phyloP scores from a whole-genome alignment of 2,113 vertebrate genomes.

The Petrocephalus zakoni region DNA sequence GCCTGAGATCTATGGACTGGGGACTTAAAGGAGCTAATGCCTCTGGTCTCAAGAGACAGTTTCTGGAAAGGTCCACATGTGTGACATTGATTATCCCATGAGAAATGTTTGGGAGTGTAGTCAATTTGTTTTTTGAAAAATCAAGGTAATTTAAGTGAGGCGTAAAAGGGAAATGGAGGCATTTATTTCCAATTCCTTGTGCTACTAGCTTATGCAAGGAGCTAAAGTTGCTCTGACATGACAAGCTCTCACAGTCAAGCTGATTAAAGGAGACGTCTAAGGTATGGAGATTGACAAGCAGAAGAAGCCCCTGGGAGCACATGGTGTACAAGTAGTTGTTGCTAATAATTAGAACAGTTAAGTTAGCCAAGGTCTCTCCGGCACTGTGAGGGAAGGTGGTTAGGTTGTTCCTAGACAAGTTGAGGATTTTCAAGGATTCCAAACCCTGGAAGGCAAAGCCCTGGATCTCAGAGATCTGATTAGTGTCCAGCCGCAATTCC shows the following conservation, averaged over 20 bases:
- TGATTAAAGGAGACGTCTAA: slow-evolving; percentile 23
- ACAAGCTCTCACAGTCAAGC: neutral
- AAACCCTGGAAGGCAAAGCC: slow-evolving; percentile 12
- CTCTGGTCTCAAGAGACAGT: neutral
- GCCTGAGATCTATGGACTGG: slow-evolving; percentile 1
- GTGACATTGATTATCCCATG: neutral
- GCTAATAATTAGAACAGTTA: slow-evolving; percentile 2
- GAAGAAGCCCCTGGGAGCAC: neutral
- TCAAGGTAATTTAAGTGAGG: neutral
- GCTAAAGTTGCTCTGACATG: neutral
- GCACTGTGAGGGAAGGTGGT: neutral
- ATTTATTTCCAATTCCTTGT: neutral
- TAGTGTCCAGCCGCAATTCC: slow-evolving; percentile 20
- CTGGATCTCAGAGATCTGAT: neutral
- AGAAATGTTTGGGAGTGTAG: neutral
- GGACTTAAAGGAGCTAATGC: neutral
- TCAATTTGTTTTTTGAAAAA: slow-evolving; percentile 5
- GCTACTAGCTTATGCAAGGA: neutral
- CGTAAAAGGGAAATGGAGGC: neutral
- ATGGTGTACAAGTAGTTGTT: neutral
- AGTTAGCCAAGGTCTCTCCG: neutral
- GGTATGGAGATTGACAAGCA: neutral
- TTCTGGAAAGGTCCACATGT: slow-evolving; percentile 3
- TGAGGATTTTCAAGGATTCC: neutral
- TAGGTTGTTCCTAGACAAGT: slow-evolving; percentile 24